Conservation (phyloP, 64 coral and sea anemone species). For the Dendronephthya gigantea region DNA sequence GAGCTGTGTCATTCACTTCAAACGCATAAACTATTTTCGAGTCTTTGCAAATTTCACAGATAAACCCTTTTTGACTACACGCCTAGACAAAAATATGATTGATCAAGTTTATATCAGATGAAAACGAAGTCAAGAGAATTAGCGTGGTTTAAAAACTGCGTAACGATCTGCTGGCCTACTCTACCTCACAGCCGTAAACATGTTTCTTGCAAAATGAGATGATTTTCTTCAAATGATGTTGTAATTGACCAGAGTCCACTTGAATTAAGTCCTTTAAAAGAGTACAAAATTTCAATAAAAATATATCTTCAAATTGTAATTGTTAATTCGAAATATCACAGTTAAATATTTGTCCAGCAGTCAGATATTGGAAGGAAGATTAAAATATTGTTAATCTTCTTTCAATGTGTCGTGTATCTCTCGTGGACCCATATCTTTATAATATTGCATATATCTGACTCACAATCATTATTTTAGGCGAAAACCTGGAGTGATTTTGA, state of each 20-base stretch:
- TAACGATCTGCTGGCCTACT: too few species aligned
- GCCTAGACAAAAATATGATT: slow-evolving; percentile 34
- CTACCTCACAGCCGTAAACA: slow-evolving; percentile 93
- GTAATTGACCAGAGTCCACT: slow-evolving; percentile 75
- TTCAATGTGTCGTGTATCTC: too few species aligned
- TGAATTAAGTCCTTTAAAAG: slow-evolving; percentile 76
- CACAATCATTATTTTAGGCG: too few species aligned
- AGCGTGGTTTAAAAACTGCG: neutral
- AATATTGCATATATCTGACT: too few species aligned
- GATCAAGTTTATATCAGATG: neutral
- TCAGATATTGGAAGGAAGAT: too few species aligned
- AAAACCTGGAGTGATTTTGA: too few species aligned
- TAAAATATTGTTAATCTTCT: too few species aligned
- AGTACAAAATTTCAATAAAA: neutral
- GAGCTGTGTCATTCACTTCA: slow-evolving; percentile 68
- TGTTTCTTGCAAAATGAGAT: slow-evolving; percentile 88
- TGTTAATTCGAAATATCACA: too few species aligned
- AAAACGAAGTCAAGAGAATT: neutral
- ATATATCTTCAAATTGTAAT: too few species aligned
- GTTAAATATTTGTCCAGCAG: too few species aligned
- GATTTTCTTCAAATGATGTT: slow-evolving; percentile 92
- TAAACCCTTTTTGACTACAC: slow-evolving; percentile 92
- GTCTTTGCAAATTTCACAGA: slow-evolving; percentile 93
- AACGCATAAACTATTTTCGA: slow-evolving; percentile 97
- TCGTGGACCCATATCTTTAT: too few species aligned